Conservation (phyloP, 2,888 invertebrate genomes). For the Lasiommata megera region DNA sequence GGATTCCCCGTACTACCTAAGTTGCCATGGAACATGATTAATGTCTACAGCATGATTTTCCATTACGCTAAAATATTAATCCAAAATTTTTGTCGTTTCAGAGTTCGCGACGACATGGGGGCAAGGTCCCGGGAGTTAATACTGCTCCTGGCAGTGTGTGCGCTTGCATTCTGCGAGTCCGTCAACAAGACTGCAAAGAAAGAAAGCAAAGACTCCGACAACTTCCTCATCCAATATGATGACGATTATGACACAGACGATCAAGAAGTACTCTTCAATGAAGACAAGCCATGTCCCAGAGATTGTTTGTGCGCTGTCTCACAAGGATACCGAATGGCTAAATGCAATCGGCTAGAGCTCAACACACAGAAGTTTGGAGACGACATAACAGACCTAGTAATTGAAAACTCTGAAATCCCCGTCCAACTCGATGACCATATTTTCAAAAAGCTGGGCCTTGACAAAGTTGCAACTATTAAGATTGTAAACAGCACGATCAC, state of each 20-base stretch:
- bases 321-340: constrained; percentile 82
- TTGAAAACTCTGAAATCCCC: constrained; percentile 82
- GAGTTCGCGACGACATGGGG: constrained; percentile 77
- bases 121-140: constrained; percentile 74
- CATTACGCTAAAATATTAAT: neutral
- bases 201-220: constrained; percentile 54
- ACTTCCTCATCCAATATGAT: constrained; percentile 63
- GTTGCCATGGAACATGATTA: neutral
- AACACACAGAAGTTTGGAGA: constrained; percentile 85
- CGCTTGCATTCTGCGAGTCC: constrained; percentile 62
- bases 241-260: constrained; percentile 73
- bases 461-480: constrained; percentile 84
- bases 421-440: constrained; percentile 82
- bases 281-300: constrained; percentile 81
- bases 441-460: constrained; percentile 83
- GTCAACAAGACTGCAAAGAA: constrained; percentile 62
- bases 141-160: constrained; percentile 73
- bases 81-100: constrained; percentile 51
- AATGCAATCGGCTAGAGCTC: constrained; percentile 85
- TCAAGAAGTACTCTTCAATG: constrained; percentile 72
- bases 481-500: constrained; percentile 86
- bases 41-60: neutral
- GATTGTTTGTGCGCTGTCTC: constrained; percentile 83
- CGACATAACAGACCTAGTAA: constrained; percentile 84
- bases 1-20: constrained; percentile 10